Evolutionary conservation across 1,140 invertebrate genomes (phyloP).

Genomic region (Rhyacophila brunnea): DNA sequence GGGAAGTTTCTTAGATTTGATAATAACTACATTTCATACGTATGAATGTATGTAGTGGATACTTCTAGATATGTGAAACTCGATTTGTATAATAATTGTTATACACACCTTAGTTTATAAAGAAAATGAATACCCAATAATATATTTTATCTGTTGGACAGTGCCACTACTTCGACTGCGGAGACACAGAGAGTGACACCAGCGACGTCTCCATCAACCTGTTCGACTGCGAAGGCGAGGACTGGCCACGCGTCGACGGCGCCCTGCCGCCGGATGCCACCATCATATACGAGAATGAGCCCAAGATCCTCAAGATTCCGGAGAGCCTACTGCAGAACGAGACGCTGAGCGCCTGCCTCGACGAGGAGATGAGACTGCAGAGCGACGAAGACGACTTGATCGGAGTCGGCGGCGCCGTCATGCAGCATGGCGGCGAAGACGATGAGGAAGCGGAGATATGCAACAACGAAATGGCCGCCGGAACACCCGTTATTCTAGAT

Average conservation of each 20-base stretch:
- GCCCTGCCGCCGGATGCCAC: neutral
- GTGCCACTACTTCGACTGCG: slow-evolving; percentile 56
- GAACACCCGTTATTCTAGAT: slow-evolving; percentile 52
- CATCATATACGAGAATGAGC: slow-evolving; percentile 24
- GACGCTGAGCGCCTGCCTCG: neutral
- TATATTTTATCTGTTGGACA: slow-evolving; percentile 35
- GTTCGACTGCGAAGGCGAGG: slow-evolving; percentile 23
- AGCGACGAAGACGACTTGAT: neutral
- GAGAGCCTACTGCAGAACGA: neutral
- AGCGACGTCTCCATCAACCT: slow-evolving; percentile 35
- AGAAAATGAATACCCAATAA: too few relatives aligned
- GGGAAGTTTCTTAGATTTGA: too few relatives aligned
- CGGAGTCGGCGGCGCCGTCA: neutral
- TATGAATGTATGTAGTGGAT: too few relatives aligned
- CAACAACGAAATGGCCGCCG: slow-evolving; percentile 48
- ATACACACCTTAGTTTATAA: too few relatives aligned
- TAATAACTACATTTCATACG: too few relatives aligned
- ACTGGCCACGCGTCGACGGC: slow-evolving; percentile 13
- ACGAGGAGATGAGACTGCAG: neutral
- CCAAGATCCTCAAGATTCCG: slow-evolving; percentile 3
- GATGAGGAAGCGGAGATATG: slow-evolving; percentile 18
- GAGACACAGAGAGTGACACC: slow-evolving; percentile 50
- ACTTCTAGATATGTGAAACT: too few relatives aligned
- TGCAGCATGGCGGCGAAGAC: slow-evolving; percentile 19
- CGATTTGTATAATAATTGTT: too few relatives aligned